Evolutionary conservation across 2,797 vertebrate species (phyloP), one percentile per base, ranked within the genome.

Genomic region (Gallinago stenura): DNA sequence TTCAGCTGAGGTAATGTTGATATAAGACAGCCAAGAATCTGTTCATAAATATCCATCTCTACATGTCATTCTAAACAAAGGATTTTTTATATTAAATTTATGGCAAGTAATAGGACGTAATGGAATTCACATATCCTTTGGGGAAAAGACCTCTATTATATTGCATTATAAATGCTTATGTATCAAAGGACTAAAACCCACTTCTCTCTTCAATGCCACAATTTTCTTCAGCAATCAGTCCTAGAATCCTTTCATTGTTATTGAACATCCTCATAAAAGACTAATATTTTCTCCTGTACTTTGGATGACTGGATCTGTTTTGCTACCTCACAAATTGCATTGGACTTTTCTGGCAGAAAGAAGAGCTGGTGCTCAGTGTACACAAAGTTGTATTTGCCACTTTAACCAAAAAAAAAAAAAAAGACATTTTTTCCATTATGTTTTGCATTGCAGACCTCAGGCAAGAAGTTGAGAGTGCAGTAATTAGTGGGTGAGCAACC

Each of bases 161-260:
- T 6, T 87, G 64, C 78, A 90, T 82, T 94, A 89, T 86, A 91
- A 96, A 70, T 56, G 48, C 50, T 88, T 94, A 94, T 73, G 35
- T 90, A 95, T 92, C 86, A 97, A 93, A 97, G 71, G 89, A 83
- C 89, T 95, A 88, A 97, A 97, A 96, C 75, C 48, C 26, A 93
- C 76, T 92, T 70, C 20, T 95, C 58, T 90, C 54, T 96, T 96
- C 82, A 90, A 82, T 65, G 71, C 37, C 75, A 70, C 81, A 90
- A 93, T 97, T 96, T 96, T 96, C 84, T 94, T 96, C 60, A 96
- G 94, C 77, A 86, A 31, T 54, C 51, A 86, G 89, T 88, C 95
- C 89, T 81, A 92, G 76, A 97, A 95, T 93, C 37, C 87, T 96
- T 96, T 86, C 48, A 83, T 71, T 77, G 56, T 71, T 93, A 43